These are phyloP conservation scores for Cyprinodon variegatus DNA, from an alignment of 2,113 vertebrate species.

Conservation along the genomic window DNA sequence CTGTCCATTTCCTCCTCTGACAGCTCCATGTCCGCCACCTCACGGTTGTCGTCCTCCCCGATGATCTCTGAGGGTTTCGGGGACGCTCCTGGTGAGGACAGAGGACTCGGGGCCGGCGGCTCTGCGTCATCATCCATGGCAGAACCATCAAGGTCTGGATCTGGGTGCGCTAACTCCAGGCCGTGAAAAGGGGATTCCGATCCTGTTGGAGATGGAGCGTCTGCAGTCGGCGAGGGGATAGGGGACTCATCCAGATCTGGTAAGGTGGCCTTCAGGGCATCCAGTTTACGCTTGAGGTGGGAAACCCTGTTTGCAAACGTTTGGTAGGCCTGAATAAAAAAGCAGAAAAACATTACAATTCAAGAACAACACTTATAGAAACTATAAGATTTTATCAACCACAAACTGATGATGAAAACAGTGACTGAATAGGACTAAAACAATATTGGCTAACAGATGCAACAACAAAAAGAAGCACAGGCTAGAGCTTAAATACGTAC, in stretches of 20 bases:
- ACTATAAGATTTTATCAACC: too few relatives aligned
- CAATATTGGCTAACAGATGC: too few relatives aligned
- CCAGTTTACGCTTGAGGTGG: conserved; percentile 95
- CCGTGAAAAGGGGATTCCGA: conserved; percentile 93
- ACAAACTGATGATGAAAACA: too few relatives aligned
- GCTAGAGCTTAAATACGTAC: conserved; percentile 77
- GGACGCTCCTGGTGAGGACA: conserved; percentile 75
- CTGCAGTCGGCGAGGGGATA: conserved; percentile 91
- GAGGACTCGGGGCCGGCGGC: conserved; percentile 69
- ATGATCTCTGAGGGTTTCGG: conserved; percentile 32
- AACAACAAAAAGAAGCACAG: too few relatives aligned
- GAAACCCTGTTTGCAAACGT: conserved; percentile 94
- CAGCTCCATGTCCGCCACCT: conserved; percentile 97
- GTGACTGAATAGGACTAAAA: too few relatives aligned
- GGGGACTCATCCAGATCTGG: conserved; percentile 94
- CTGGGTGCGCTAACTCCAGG: conserved; percentile 69
- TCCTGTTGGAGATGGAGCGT: conserved; percentile 92
- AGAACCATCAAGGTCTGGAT: conserved; percentile 69
- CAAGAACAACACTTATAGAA: background rate
- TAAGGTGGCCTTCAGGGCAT: conserved; percentile 86
- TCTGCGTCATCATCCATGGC: conserved; percentile 76
- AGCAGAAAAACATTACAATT: background rate
- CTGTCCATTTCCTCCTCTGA: conserved; percentile 85
- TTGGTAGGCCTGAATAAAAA: conserved; percentile 87
- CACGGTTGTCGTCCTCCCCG: conserved; percentile 85